Evolutionary conservation across 2,888 invertebrate genomes (phyloP).

Genomic region (Phrixothrix hirtus): DNA sequence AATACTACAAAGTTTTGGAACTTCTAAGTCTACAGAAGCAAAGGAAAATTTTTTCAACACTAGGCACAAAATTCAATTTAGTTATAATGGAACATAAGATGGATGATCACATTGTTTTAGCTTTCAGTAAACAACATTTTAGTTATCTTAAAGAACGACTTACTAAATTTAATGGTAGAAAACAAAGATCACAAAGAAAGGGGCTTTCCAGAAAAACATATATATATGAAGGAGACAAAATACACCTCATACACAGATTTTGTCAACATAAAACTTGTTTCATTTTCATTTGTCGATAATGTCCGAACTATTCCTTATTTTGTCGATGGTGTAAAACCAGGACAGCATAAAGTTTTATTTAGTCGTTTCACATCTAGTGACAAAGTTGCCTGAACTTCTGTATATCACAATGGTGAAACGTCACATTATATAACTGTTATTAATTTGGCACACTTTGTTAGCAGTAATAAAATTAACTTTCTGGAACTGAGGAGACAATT

Average conservation of each 20-base stretch:
- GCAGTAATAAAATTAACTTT: constrained; percentile 96
- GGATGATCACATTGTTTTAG: constrained; percentile 93
- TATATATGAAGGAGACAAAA: constrained; percentile 89
- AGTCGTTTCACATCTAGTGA: constrained; percentile 96
- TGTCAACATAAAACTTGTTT: constrained; percentile 91
- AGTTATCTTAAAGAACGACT: constrained; percentile 98
- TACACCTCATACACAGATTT: constrained; percentile 83
- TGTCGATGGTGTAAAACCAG: constrained; percentile 94
- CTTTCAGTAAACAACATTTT: constrained; percentile 92
- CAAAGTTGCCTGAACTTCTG: constrained; percentile 95
- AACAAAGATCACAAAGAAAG: constrained; percentile 80
- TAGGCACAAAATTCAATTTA: constrained; percentile 87
- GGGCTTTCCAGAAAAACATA: constrained; percentile 83
- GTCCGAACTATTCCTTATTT: constrained; percentile 77
- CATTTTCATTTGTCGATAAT: constrained; percentile 95
- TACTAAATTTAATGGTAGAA: constrained; percentile 93
- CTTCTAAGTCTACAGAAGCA: constrained; percentile 96
- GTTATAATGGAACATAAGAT: constrained; percentile 83
- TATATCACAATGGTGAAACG: constrained; percentile 97
- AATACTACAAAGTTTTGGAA: constrained; percentile 99
- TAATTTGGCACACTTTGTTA: constrained; percentile 96
- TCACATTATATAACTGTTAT: constrained; percentile 95
- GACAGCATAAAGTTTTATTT: constrained; percentile 92
- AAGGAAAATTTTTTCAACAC: constrained; percentile 98
- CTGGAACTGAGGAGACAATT: constrained; percentile 96